Conservation (phyloP, 2,888 invertebrate species). For the Scaptomyza polygonia region DNA sequence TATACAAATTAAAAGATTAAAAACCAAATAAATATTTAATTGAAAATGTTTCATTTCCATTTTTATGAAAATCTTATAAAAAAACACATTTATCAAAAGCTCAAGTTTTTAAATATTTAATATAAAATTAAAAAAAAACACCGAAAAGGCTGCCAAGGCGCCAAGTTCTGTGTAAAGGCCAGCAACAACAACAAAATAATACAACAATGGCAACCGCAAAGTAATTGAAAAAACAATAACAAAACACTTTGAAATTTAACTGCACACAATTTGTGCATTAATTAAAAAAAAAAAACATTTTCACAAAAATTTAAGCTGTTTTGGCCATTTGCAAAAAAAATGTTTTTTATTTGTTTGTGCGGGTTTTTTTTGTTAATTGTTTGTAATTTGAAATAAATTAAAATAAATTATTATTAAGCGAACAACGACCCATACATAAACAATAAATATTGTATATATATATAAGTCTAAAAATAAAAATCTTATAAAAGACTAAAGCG, state of each 20-base stretch:
- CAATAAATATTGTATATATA: not conserved
- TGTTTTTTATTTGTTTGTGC: conserved; percentile 8
- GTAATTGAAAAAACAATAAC: conserved; percentile 31
- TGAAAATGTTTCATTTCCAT: not conserved
- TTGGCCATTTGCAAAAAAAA: conserved; percentile 4
- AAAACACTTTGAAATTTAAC: conserved; percentile 3
- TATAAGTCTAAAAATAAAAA: not conserved
- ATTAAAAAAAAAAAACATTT: conserved; percentile 52
- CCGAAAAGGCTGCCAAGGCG: conserved; percentile 66
- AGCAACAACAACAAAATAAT: conserved; percentile 41
- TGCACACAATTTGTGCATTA: conserved; percentile 28
- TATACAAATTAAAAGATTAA: not conserved
- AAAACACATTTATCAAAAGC: not conserved
- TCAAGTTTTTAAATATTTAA: not conserved
- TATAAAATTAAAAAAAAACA: too few species aligned
- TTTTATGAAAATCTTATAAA: too few species aligned
- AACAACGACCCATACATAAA: conserved; percentile 21
- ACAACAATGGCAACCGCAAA: conserved; percentile 37
- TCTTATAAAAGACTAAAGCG: conserved; percentile 17
- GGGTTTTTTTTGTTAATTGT: conserved; percentile 25
- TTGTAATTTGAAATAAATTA: conserved; percentile 36
- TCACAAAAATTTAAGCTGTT: conserved; percentile 28
- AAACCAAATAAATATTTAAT: not conserved
- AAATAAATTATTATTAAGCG: conserved; percentile 30
- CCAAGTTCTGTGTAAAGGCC: conserved; percentile 74